Evolutionary conservation across 2,888 invertebrate species (phyloP).

Genomic region (Ochropacha duplaris): DNA sequence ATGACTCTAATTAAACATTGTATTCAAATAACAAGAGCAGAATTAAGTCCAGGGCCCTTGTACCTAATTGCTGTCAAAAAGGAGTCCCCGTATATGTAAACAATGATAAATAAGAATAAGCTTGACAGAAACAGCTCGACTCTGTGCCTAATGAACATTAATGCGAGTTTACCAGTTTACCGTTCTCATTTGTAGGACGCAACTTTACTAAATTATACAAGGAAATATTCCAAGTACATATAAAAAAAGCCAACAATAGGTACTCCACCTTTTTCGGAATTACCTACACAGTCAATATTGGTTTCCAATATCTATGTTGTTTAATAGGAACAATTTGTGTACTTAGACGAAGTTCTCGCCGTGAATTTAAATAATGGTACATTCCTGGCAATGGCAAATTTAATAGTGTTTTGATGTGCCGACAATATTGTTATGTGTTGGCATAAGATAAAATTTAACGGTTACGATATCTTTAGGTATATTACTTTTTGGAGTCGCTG

Average conservation of each 20-base stretch:
- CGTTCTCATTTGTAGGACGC: slow-evolving; percentile 16
- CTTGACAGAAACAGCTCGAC: slow-evolving; percentile 23
- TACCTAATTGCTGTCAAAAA: slow-evolving; percentile 13
- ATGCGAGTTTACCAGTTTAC: slow-evolving; percentile 24
- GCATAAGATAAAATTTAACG: neutral
- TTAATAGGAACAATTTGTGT: slow-evolving; percentile 6
- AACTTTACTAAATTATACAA: slow-evolving; percentile 36
- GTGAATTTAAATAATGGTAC: neutral
- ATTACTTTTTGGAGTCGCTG: neutral
- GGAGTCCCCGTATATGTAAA: slow-evolving; percentile 25
- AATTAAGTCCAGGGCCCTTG: neutral
- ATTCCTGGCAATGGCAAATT: neutral
- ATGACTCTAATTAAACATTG: neutral
- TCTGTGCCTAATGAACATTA: slow-evolving; percentile 29
- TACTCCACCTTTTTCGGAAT: slow-evolving; percentile 8
- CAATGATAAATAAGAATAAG: slow-evolving; percentile 34
- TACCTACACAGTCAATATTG: slow-evolving; percentile 19
- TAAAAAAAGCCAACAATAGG: slow-evolving; percentile 16
- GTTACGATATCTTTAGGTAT: neutral
- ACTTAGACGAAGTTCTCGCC: slow-evolving; percentile 1
- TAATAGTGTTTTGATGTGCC: neutral
- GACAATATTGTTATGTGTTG: neutral
- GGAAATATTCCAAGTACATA: slow-evolving; percentile 15
- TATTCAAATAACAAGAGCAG: neutral
- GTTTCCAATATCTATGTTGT: slow-evolving; percentile 21